A percentile compares a stretch with the other conserved stretches of the same genome.
These are phyloP conservation scores for Ammospiza maritima DNA, from an alignment of 2,797 vertebrate species.

Conservation along the genomic window DNA sequence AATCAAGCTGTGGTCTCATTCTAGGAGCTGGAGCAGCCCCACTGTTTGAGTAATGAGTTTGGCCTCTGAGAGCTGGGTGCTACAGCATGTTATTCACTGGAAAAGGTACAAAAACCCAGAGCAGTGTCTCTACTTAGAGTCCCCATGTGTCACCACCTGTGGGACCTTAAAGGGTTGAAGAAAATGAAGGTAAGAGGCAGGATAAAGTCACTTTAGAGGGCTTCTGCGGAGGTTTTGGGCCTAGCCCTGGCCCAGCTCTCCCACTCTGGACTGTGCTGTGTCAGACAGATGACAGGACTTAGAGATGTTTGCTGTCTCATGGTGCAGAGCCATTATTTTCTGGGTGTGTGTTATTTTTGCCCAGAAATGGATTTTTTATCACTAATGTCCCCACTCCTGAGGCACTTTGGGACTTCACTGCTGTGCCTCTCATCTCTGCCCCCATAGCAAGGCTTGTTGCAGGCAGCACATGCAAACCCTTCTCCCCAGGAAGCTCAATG, in stretches of 20 bases:
- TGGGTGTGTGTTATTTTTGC: background rate
- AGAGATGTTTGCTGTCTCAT: background rate
- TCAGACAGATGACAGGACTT: background rate
- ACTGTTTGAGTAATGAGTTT: background rate
- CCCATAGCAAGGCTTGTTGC: background rate
- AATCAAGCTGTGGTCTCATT: background rate
- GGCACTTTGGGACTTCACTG: background rate
- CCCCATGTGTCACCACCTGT: background rate
- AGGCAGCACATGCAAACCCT: background rate
- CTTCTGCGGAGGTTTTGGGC: background rate
- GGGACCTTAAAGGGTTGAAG: background rate
- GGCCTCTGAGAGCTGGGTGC: background rate
- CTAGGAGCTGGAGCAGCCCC: background rate
- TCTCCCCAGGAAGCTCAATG: accelerated
- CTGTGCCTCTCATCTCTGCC: background rate
- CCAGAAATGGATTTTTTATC: background rate
- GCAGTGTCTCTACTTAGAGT: background rate
- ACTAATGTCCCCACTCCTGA: background rate
- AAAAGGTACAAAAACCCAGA: background rate
- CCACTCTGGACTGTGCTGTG: background rate
- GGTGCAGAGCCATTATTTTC: background rate
- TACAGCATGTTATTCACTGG: background rate
- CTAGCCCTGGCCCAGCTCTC: background rate
- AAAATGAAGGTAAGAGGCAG: background rate
- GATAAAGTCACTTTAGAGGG: background rate